These are phyloP conservation scores for Myiotriccus ornatus DNA, from an alignment of 2,797 vertebrate species.

Conservation along the genomic window DNA sequence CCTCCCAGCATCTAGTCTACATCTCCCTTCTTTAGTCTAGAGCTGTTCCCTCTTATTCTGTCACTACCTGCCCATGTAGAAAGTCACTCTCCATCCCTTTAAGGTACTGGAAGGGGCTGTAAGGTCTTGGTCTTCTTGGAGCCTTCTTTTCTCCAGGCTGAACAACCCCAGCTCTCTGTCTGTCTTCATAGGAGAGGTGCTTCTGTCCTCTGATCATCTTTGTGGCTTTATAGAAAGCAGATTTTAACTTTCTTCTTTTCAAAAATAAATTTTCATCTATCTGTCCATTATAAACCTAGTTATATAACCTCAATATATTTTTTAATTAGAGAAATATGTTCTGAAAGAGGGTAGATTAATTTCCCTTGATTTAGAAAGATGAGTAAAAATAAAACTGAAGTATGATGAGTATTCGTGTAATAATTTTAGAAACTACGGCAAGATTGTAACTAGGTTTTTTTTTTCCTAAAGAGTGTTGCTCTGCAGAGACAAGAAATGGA, in stretches of 20 bases:
- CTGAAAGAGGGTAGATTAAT: slow-evolving; percentile 38
- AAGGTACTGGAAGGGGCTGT: background rate
- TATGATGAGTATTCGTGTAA: slow-evolving; percentile 22
- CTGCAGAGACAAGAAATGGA: background rate
- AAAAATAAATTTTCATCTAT: background rate
- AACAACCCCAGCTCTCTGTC: background rate
- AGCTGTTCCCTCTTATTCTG: background rate
- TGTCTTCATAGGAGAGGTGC: background rate
- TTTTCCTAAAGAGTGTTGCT: background rate
- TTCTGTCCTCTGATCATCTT: background rate
- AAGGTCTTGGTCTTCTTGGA: background rate
- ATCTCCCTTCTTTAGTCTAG: background rate
- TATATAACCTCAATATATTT: background rate
- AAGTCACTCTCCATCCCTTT: background rate
- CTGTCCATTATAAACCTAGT: background rate
- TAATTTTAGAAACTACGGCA: slow-evolving; percentile 40
- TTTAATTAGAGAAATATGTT: slow-evolving; percentile 34
- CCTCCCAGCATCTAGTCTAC: background rate
- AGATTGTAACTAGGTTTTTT: background rate
- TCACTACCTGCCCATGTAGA: background rate
- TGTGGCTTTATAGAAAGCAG: background rate
- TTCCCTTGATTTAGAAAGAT: slow-evolving; percentile 26
- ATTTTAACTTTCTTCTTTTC: background rate
- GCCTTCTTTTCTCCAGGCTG: background rate
- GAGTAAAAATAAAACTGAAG: slow-evolving; percentile 42